Evolutionary conservation across 2,888 invertebrate species (phyloP).

Genomic region (Pachycephus smyrnensis): DNA sequence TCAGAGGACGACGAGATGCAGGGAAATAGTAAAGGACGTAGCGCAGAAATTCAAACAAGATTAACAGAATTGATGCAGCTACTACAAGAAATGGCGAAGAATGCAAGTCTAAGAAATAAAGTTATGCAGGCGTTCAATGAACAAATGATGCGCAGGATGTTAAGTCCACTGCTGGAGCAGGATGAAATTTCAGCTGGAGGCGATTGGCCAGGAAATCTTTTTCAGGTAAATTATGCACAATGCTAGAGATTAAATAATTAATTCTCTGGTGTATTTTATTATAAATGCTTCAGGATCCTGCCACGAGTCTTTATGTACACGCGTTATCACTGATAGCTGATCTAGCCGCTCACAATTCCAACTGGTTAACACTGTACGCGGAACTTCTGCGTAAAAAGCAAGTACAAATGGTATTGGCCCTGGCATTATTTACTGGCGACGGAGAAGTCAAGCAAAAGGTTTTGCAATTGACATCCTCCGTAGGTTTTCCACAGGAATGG

Average conservation of each 20-base stretch:
- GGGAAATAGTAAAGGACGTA: conserved; percentile 27
- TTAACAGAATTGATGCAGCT: conserved; percentile 69
- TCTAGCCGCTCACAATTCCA: conserved; percentile 64
- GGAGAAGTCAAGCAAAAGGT: conserved; percentile 65
- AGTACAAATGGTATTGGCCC: conserved; percentile 69
- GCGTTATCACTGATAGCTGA: conserved; percentile 69
- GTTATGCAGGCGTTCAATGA: conserved; percentile 64
- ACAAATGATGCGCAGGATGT: conserved; percentile 62
- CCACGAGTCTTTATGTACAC: conserved; percentile 68
- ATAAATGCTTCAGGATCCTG: conserved; percentile 58
- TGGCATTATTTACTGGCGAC: conserved; percentile 68
- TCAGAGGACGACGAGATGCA: conserved; percentile 53
- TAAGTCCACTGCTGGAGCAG: conserved; percentile 62
- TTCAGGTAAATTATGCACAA: conserved; percentile 39
- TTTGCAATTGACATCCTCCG: conserved; percentile 61
- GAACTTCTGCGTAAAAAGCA: conserved; percentile 65
- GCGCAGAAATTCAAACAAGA: conserved; percentile 60
- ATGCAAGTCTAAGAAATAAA: conserved; percentile 54
- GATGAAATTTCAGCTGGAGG: conserved; percentile 42
- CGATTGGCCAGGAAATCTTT: conserved; percentile 51
- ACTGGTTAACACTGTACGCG: conserved; percentile 67
- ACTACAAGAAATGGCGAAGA: conserved; percentile 66
- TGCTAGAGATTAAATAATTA: no score
- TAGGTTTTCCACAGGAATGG: conserved; percentile 64
- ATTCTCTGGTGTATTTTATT: conserved; percentile 3